A percentile compares a stretch with the other conserved stretches of the same genome.
phyloP scores from a whole-genome alignment of 64 coral and sea anemone genomes.

The Stylophora pistillata region DNA sequence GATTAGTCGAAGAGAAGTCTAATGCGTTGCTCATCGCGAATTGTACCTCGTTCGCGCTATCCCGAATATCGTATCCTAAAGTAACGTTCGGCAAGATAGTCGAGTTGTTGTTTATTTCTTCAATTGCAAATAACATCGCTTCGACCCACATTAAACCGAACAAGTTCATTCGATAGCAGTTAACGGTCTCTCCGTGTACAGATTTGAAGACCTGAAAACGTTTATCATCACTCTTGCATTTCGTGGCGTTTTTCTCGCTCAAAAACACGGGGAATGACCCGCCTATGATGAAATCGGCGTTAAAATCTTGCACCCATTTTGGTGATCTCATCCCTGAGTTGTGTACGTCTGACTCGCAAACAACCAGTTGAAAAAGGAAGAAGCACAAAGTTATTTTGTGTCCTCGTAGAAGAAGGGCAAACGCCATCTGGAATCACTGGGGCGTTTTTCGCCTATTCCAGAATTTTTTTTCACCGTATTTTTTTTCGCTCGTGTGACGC shows the following conservation, averaged over 20 bases:
- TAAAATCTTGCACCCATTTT: slow-evolving; percentile 26
- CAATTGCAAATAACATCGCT: slow-evolving; percentile 88
- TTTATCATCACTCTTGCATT: slow-evolving; percentile 22
- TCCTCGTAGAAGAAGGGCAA: neutral
- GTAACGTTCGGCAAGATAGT: slow-evolving; percentile 60
- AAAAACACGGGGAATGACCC: slow-evolving; percentile 82
- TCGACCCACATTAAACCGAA: slow-evolving; percentile 89
- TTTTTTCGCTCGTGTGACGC: neutral
- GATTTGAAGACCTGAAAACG: slow-evolving; percentile 48
- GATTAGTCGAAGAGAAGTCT: slow-evolving; percentile 59
- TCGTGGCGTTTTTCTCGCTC: slow-evolving; percentile 63
- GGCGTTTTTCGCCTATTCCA: neutral
- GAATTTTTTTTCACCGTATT: neutral
- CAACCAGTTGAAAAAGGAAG: neutral
- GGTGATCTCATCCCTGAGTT: neutral
- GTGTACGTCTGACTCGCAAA: neutral
- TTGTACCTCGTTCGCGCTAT: slow-evolving; percentile 65
- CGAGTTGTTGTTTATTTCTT: slow-evolving; percentile 67
- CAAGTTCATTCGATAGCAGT: slow-evolving; percentile 79
- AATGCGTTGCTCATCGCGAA: slow-evolving; percentile 64
- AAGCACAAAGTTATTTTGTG: neutral
- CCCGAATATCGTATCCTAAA: slow-evolving; percentile 81
- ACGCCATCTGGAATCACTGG: neutral
- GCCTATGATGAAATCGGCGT: slow-evolving; percentile 77
- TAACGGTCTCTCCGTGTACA: neutral